Percentiles rank a stretch among this genome's conserved stretches.
phyloP scores from a whole-genome alignment of 2,797 vertebrate species.

The Dicrostonyx torquatus region DNA sequence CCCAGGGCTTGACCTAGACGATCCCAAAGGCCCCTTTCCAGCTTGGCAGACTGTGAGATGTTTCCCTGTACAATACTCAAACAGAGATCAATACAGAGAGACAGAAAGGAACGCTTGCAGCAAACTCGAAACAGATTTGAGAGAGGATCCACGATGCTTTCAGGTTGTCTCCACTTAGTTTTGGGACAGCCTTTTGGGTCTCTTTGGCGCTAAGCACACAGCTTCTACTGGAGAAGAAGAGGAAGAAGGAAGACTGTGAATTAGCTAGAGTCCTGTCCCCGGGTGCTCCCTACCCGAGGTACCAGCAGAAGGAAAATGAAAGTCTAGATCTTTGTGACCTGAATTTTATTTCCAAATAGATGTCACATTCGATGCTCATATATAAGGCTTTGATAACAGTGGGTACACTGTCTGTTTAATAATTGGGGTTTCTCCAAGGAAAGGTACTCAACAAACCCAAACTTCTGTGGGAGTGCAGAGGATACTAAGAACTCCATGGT shows the following conservation, averaged over 20 bases:
- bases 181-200: conserved; percentile 19
- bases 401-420: neutral
- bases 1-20: neutral
- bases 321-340: neutral
- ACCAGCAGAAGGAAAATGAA: neutral
- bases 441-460: neutral
- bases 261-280: neutral
- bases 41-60: neutral
- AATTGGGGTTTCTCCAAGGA: neutral
- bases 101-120: neutral
- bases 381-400: neutral
- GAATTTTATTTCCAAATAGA: neutral
- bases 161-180: conserved; percentile 51
- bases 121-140: neutral
- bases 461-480: conserved; percentile 4
- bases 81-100: neutral
- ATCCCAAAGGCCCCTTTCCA: neutral
- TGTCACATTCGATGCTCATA: neutral
- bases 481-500: neutral
- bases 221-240: neutral
- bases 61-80: neutral
- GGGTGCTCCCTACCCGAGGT: neutral
- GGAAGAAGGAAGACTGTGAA: neutral
- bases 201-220: conserved; percentile 14
- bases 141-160: conserved; percentile 60